phyloP scores from a whole-genome alignment of 2,113 vertebrate species.

The Pyrgilauda ruficollis region DNA sequence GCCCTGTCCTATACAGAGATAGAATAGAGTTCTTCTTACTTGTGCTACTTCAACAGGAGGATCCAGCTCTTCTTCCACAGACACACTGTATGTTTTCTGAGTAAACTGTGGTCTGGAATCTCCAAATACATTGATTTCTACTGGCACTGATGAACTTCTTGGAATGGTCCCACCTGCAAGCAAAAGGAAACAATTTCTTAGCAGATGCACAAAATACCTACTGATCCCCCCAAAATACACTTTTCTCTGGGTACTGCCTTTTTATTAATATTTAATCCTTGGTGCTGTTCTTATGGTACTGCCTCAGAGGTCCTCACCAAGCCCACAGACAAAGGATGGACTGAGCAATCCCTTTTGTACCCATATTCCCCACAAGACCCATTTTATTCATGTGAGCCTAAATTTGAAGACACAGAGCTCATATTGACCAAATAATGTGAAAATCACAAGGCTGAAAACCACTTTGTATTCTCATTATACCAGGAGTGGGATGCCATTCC shows the following conservation, averaged over 20 bases:
- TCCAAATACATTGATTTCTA: constrained; percentile 68
- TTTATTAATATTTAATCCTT: not conserved
- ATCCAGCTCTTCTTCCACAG: constrained; percentile 67
- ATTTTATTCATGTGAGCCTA: not conserved
- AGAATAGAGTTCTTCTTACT: constrained; percentile 49
- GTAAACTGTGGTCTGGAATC: constrained; percentile 70
- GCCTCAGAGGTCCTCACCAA: not conserved
- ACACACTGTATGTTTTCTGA: constrained; percentile 48
- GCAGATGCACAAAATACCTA: not conserved
- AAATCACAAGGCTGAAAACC: not conserved
- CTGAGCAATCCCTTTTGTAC: not conserved
- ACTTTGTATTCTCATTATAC: not conserved
- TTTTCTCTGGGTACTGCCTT: not conserved
- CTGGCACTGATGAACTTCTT: constrained; percentile 64
- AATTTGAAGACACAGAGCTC: not conserved
- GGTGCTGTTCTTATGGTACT: not conserved
- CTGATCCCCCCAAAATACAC: fast-evolving
- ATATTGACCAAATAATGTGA: not conserved
- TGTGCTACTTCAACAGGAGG: constrained; percentile 46
- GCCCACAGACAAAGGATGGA: not conserved
- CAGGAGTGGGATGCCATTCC: not conserved
- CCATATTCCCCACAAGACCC: not conserved
- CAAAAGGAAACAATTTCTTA: not conserved
- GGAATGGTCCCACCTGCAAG: constrained; percentile 66
- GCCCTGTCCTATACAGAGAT: not conserved